Conservation (phyloP, 30 jellyfish, hydroid and myxozoan genomes). For the Aurelia aurita region DNA sequence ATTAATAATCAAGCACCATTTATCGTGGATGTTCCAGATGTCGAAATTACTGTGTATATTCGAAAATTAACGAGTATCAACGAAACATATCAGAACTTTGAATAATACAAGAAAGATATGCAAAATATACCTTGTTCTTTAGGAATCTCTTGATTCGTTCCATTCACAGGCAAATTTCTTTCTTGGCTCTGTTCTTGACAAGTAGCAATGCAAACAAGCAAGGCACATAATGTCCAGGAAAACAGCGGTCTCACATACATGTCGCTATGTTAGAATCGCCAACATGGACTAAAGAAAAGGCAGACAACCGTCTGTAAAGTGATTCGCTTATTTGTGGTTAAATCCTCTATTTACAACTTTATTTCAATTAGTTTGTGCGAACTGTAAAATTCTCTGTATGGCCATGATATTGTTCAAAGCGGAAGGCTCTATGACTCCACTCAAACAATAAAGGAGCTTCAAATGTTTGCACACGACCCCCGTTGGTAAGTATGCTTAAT, state of each 20-base stretch:
- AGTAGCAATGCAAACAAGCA: not conserved
- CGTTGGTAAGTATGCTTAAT: not conserved
- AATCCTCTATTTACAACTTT: conserved; percentile 47
- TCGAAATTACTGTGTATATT: too few relatives aligned
- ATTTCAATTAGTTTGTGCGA: conserved; percentile 53
- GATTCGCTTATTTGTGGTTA: conserved; percentile 45
- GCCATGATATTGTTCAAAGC: conserved; percentile 54
- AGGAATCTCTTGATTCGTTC: not conserved
- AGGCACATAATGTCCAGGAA: not conserved
- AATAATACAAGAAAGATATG: too few relatives aligned
- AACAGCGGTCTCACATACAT: not conserved
- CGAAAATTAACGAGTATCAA: too few relatives aligned
- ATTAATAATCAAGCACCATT: too few relatives aligned
- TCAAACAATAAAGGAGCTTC: conserved; percentile 30
- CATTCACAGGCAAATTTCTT: not conserved
- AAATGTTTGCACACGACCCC: conserved; percentile 41
- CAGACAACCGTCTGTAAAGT: conserved; percentile 13
- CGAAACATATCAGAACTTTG: too few relatives aligned
- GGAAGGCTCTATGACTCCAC: conserved; percentile 54
- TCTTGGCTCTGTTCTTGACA: not conserved
- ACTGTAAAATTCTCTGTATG: conserved; percentile 18
- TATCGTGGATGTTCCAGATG: too few relatives aligned
- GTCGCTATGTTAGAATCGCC: not conserved
- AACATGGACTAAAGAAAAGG: not conserved
- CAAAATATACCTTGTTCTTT: too few relatives aligned